These are phyloP conservation scores for Leptogaster cylindrica DNA, from an alignment of 2,888 invertebrate genomes.

Conservation along the genomic window DNA sequence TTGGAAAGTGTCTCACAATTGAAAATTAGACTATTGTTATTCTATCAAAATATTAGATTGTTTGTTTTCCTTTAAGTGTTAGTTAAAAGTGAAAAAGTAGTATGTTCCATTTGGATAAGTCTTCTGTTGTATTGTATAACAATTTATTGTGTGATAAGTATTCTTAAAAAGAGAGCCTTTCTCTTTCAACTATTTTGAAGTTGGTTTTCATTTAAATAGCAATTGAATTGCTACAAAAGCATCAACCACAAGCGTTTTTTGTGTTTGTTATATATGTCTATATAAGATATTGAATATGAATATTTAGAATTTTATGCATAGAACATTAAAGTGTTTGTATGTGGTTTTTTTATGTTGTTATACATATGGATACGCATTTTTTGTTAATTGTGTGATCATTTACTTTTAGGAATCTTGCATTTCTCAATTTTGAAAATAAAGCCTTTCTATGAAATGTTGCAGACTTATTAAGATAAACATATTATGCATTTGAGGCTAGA, in stretches of 20 bases:
- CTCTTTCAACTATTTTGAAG: no score
- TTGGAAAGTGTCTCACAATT: constrained; percentile 3
- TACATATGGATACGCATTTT: constrained; percentile 9
- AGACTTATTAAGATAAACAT: no score
- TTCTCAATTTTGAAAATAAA: constrained; percentile 26
- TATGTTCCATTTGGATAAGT: no score
- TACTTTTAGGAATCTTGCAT: constrained; percentile 15
- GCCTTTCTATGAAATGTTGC: no score
- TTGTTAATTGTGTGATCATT: constrained; percentile 14
- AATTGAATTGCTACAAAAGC: constrained; percentile 10
- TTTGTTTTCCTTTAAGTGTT: background rate
- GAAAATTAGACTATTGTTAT: constrained; percentile 26
- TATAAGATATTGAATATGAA: background rate
- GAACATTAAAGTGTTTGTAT: background rate
- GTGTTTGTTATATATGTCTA: constrained; percentile 14
- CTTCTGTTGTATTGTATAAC: constrained; percentile 28
- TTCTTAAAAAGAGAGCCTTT: no score
- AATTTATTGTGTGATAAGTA: constrained; percentile 10
- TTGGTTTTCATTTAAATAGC: no score
- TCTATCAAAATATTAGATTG: background rate
- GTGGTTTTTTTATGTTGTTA: constrained; percentile 20
- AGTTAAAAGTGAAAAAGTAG: constrained; percentile 9
- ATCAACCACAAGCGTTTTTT: no score
- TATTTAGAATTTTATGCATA: background rate
- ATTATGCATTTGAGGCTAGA: no score